Evolutionary conservation across 2,113 vertebrate species (phyloP), one percentile per base, ranked within the genome.

Genomic region (Elaphurus davidianus): DNA sequence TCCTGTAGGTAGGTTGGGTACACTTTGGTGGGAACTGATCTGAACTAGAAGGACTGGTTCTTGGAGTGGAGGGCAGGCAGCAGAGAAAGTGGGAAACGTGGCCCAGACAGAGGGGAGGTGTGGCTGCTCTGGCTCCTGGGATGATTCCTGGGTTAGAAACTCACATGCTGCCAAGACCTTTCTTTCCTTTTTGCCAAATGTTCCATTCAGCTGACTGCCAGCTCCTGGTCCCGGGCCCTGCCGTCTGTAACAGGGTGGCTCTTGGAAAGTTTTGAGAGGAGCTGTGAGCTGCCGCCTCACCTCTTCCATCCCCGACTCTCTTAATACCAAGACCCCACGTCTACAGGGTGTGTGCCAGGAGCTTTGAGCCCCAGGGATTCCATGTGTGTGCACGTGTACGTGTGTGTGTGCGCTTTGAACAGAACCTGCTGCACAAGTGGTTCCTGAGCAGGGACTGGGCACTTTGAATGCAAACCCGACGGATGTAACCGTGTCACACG

Each of bases 191-290:
- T 85, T 92, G 97, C 93, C 95, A 97, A 52, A 95, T 7, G n/a
- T 97, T 97, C 96, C 93, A 40, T 91, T 62, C 54, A 78, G 88
- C 57, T 19, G 43, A 6, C 33, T 54, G 84, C 95, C 95, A 97
- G 86, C 67, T 76, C 52, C 89, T 47, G 17, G 54, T 91, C 76
- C 54, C 43, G 50, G 84, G 78, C 47, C 33, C 74, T n/a, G 33
- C 2, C 21, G 43, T 90, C 55, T 40, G 23, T 64, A 36, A 90
- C 12, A 33, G 67, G 36, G n/a, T 6, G 1, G 59, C 94, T 94
- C 74, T 36, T 47, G 86, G 87, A 87, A 94, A n/a, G 45, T 93
- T 94, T 74, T 27, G n/a, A 74, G 64, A 95, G 78, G 87, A 60
- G 87, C 90, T 50, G 7, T 1, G 12, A 83, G 55, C 43, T 87